Base-by-base conservation (phyloP, 2,113 vertebrate species). In the Spea multiplicata region DNA sequence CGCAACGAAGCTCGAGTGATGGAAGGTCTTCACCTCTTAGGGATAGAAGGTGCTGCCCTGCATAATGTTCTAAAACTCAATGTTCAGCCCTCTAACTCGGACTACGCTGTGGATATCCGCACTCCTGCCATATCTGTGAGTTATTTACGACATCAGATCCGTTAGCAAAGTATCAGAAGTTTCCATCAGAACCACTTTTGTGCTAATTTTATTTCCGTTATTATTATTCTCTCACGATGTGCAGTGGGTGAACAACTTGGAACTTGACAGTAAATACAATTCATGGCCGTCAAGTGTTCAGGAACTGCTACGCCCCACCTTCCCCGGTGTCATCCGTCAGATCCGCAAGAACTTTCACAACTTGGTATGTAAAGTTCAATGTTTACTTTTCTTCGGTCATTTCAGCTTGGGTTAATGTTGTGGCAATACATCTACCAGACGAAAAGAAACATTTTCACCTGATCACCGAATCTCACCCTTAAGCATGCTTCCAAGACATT, bases 201-300 rank as follows among this genome's bases (percentile, higher is more conserved):
- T 66, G 30, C 64, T 9, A 8, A 66, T 12, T 84, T 46, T 83
- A 0, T 30, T 30, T 55, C 78, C 30, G 77, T 69, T 65, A 76
- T 84, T 65, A 76, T 84, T 30, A 30, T 30, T 30, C 30, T 30
- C 30, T 30, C 81, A 50, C 65, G 17, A 8, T 1, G 44, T 67
- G n/a, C 66, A 99, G 97, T 99, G 97, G 97, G 93, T 99, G 83
- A 99, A 99, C 88, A 97, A 99, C 73, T 85, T 99, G 59, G 97
- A 99, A 84, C 87, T 91, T 0, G 96, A 99, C 44, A 91, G 94
- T 84, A 90, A 89, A 44, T 99, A 99, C 65, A 92, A 87, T 73
- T 93, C 94, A 0, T 99, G 97, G 97, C 96, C 97, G 68, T 94
- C 94, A 73, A 99, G 86, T 0, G 89, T 98, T 16, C 97, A 99